These are phyloP conservation scores for Macrophya annulata DNA, from an alignment of 2,888 invertebrate genomes.

Conservation along the genomic window DNA sequence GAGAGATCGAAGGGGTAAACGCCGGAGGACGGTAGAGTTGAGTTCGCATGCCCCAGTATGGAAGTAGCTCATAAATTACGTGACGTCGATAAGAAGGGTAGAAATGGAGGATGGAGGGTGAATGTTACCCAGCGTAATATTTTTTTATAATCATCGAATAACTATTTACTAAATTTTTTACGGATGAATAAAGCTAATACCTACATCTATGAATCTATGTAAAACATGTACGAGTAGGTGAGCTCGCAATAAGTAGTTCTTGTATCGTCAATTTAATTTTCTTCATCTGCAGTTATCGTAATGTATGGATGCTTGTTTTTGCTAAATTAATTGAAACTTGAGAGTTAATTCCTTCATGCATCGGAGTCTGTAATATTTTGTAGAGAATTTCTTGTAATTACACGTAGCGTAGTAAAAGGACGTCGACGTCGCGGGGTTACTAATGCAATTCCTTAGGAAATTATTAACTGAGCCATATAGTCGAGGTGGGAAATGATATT, in stretches of 20 bases:
- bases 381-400: constrained; percentile 28
- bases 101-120: neutral
- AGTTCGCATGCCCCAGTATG: constrained; percentile 10
- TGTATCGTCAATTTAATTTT: neutral
- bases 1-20: constrained; percentile 10
- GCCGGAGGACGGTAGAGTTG: constrained; percentile 10
- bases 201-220: too few species aligned
- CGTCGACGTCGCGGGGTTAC: constrained; percentile 17
- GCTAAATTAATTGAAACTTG: neutral
- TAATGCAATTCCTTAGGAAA: constrained; percentile 45
- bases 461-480: constrained; percentile 34
- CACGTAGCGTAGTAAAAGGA: neutral
- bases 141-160: neutral
- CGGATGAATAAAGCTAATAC: neutral
- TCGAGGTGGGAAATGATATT: constrained; percentile 24
- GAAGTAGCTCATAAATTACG: neutral
- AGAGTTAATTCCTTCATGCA: neutral
- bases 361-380: constrained; percentile 17
- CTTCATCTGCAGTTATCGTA: neutral
- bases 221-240: too few species aligned
- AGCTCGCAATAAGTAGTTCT: neutral
- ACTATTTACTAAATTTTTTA: neutral
- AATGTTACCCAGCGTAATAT: neutral
- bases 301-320: neutral
- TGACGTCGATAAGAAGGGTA: constrained; percentile 3